phyloP scores from a whole-genome alignment of 2,113 vertebrate species.

The Patagioenas fasciata region DNA sequence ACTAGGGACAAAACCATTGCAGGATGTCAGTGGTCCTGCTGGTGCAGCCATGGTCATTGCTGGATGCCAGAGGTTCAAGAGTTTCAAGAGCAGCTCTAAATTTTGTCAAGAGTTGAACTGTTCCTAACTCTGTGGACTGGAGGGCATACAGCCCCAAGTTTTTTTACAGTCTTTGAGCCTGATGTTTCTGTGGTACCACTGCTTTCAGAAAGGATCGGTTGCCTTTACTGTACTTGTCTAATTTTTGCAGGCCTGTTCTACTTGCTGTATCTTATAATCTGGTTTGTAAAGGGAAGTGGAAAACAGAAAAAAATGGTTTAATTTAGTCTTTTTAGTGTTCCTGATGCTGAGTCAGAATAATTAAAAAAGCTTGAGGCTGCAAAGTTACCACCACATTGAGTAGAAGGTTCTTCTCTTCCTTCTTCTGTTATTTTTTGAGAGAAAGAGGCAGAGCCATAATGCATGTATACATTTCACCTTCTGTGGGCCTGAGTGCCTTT shows the following conservation, averaged over 20 bases:
- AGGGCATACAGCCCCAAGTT: neutral
- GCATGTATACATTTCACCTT: neutral
- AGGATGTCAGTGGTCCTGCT: neutral
- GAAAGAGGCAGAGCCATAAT: neutral
- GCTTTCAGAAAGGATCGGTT: neutral
- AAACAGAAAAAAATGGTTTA: neutral
- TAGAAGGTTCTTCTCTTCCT: neutral
- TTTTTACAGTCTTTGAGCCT: neutral
- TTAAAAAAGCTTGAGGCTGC: neutral
- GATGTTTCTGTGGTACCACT: neutral
- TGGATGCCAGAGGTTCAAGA: neutral
- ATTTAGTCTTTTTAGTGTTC: neutral
- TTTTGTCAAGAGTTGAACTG: neutral
- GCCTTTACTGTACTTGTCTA: neutral
- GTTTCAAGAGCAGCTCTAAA: neutral
- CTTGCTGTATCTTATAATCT: neutral
- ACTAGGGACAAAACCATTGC: accelerated
- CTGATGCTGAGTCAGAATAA: neutral
- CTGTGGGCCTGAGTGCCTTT: neutral
- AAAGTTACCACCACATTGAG: neutral
- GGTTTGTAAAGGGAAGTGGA: neutral
- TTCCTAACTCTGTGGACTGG: neutral
- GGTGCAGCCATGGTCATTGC: neutral
- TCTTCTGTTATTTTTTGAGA: neutral
- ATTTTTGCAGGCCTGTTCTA: neutral